phyloP scores from a whole-genome alignment of 2,113 vertebrate species.

The Datnioides undecimradiatus region DNA sequence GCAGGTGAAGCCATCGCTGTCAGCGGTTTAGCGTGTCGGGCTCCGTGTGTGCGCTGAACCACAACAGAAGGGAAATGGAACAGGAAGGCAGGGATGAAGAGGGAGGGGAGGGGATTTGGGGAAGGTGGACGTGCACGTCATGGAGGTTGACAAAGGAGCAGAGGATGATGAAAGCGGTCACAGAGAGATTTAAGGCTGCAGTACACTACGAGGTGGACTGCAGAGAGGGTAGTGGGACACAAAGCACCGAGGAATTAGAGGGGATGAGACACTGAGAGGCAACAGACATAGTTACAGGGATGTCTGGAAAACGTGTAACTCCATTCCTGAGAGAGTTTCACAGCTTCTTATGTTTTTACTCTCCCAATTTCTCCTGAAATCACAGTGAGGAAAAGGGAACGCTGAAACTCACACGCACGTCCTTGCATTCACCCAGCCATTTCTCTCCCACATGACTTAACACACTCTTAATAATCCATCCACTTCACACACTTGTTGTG shows the following conservation, averaged over 20 bases:
- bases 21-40: constrained; percentile 17
- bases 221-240: constrained; percentile 19
- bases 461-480: constrained; percentile 45
- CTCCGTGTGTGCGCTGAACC: constrained; percentile 42
- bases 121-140: constrained; percentile 21
- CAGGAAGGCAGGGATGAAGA: not conserved
- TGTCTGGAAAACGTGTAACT: not conserved
- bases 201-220: constrained; percentile 23
- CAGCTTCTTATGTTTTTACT: too few relatives aligned
- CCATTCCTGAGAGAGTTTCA: not conserved
- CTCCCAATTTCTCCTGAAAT: not conserved
- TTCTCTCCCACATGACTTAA: constrained; percentile 28
- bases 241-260: not conserved
- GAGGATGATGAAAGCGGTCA: constrained; percentile 50
- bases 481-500: constrained; percentile 15
- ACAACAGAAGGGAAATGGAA: not conserved
- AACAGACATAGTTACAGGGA: not conserved
- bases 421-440: constrained; percentile 10
- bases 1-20: constrained; percentile 32
- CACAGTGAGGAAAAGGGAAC: constrained; percentile 40
- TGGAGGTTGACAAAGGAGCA: constrained; percentile 6
- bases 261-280: constrained; percentile 9
- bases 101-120: not conserved
- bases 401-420: not conserved
- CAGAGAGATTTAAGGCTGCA: constrained; percentile 27